Base-by-base conservation (phyloP, 2,888 invertebrate genomes). In the Rhabditophanes sp. region DNA sequence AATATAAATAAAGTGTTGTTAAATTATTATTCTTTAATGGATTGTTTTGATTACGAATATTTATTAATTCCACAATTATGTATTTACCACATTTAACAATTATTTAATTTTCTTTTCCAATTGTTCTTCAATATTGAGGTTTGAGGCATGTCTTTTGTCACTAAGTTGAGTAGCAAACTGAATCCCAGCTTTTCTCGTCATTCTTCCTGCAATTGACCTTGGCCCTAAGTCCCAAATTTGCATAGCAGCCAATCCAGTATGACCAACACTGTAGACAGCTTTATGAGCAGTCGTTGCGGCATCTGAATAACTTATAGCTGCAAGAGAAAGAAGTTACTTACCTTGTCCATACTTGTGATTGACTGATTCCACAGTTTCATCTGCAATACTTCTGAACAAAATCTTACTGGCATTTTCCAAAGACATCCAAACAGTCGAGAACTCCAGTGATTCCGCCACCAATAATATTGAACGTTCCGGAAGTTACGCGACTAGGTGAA, bases 281-380 rank as follows among this genome's bases (percentile, higher is more conserved):
- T 76, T 74, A 27, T 73, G 73, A 1, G 79, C 75, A 3, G 77
- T 68, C 41, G 70, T 69, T 1, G 77, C 76, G 17, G 76, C 78
- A 11, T 76, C 73, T 30, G 18, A n/a, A 15, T 14, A 15, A 26
- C 23, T 12, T 3, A 36, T 16, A 37, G 3, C 18, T 5, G 5
- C 9, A 11, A 39, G 4, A 32, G 32, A 16, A 12, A 18, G 3
- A 12, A 12, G 32, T 9, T 9, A 25, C 8, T 17, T 4, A 44
- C 9, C 9, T 9, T 44, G 28, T 29, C 22, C 71, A 67, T 68
- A 79, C 78, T 75, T 78, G 59, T 80, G 75, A 49, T 76, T 70
- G 24, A 80, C 78, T 34, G 79, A 73, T 55, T 75, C 73, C 1
- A 79, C 79, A 1, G 79, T 79, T 65, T 80, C 79, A 46, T 77